phyloP scores from a whole-genome alignment of 2,888 invertebrate species.

The Diplazon laetatorius region DNA sequence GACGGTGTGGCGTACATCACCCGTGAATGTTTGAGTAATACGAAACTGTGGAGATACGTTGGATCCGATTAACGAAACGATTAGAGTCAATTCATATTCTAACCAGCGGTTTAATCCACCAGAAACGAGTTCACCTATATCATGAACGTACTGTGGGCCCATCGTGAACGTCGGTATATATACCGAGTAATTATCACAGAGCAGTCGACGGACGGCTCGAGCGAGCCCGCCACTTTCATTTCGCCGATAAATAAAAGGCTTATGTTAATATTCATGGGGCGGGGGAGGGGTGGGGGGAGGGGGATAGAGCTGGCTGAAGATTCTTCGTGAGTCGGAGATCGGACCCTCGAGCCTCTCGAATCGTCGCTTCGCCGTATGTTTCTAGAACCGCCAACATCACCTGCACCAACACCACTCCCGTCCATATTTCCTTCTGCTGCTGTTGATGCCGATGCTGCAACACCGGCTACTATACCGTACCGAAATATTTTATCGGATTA shows the following conservation, averaged over 20 bases:
- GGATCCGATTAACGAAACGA: conserved; percentile 28
- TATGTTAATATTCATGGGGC: conserved; percentile 70
- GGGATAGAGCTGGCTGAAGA: conserved; percentile 23
- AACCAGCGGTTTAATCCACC: conserved; percentile 34
- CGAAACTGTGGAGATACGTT: conserved; percentile 2
- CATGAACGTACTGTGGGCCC: conserved; percentile 14
- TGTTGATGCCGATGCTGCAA: conserved; percentile 1
- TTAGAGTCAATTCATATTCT: conserved; percentile 36
- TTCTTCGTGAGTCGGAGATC: conserved; percentile 26
- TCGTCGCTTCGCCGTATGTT: background rate
- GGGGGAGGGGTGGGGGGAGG: too few relatives aligned
- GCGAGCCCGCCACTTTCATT: conserved; percentile 61
- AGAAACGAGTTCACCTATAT: conserved; percentile 36
- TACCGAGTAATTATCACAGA: conserved; percentile 64
- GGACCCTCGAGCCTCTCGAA: conserved; percentile 42
- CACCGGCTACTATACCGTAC: conserved; percentile 48
- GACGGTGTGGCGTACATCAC: background rate
- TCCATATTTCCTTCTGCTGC: background rate
- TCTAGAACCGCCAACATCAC: background rate
- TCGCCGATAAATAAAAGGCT: conserved; percentile 72
- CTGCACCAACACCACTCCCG: background rate
- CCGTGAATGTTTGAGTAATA: conserved; percentile 1
- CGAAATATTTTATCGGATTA: conserved; percentile 73
- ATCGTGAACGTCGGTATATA: background rate
- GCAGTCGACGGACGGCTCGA: conserved; percentile 56